Conservation (phyloP, 1,140 invertebrate genomes). For the Heliconius himera region DNA sequence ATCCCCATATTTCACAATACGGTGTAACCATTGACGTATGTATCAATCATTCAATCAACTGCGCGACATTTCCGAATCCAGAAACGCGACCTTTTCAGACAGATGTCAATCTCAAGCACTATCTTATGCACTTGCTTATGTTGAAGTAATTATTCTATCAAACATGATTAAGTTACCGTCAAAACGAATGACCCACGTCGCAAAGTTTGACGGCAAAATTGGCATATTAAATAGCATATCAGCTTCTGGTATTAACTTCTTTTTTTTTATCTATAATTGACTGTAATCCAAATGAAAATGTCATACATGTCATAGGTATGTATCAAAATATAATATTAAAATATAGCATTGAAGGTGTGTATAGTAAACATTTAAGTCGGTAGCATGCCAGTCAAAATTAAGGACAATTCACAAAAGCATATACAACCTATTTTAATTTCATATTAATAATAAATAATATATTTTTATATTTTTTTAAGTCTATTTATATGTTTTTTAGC, state of each 20-base stretch:
- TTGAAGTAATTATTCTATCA: conserved; percentile 21
- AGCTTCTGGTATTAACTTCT: conserved; percentile 14
- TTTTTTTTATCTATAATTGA: neutral
- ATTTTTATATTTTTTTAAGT: too few relatives aligned
- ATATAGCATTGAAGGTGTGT: neutral
- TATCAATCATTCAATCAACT: neutral
- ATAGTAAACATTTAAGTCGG: neutral
- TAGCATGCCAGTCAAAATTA: neutral
- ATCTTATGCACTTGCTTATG: neutral
- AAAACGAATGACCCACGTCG: conserved; percentile 12
- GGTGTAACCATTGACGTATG: neutral
- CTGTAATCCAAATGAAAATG: neutral
- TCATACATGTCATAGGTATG: neutral
- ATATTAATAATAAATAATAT: too few relatives aligned
- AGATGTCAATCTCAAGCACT: neutral
- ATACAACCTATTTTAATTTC: too few relatives aligned
- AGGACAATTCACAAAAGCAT: neutral
- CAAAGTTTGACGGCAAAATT: conserved; percentile 23
- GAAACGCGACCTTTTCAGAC: neutral
- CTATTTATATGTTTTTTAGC: too few relatives aligned
- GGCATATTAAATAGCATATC: conserved; percentile 13
- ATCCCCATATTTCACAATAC: too few relatives aligned
- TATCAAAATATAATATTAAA: neutral
- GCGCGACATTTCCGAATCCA: neutral
- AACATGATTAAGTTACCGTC: conserved; percentile 17